phyloP scores from a whole-genome alignment of 2,888 invertebrate species.

The Plagiodera versicolora region DNA sequence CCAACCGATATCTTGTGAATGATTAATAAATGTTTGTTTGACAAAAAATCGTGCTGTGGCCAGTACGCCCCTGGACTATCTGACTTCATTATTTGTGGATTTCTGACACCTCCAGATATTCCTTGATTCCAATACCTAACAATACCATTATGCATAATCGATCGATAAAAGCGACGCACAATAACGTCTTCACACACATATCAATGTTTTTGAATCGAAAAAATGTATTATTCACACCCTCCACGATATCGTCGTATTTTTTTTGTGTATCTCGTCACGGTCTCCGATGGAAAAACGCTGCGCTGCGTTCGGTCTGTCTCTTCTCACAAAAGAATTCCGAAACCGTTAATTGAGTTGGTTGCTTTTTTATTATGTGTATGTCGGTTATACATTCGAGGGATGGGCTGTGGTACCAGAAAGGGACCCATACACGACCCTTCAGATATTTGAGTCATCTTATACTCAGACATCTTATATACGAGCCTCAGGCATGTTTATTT shows the following conservation, averaged over 20 bases:
- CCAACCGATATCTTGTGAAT: no score
- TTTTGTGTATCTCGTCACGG: not conserved
- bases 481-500: no score
- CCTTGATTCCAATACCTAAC: not conserved
- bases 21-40: no score
- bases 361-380: slow-evolving; percentile 14
- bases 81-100: no score
- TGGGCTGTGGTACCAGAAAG: not conserved
- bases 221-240: not conserved
- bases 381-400: not conserved
- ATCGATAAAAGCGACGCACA: not conserved
- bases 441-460: no score
- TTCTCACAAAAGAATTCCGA: slow-evolving; percentile 20
- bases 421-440: not conserved
- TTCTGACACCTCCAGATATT: not conserved
- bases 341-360: slow-evolving; percentile 24
- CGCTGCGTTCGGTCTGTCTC: not conserved
- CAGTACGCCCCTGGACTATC: no score
- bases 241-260: not conserved
- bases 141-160: slow-evolving; percentile 1
- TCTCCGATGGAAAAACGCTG: not conserved
- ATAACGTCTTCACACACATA: not conserved
- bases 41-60: no score
- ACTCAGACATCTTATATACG: no score
- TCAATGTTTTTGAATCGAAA: not conserved